Conservation (phyloP, 2,113 vertebrate species). For the Sylvietta virens region DNA sequence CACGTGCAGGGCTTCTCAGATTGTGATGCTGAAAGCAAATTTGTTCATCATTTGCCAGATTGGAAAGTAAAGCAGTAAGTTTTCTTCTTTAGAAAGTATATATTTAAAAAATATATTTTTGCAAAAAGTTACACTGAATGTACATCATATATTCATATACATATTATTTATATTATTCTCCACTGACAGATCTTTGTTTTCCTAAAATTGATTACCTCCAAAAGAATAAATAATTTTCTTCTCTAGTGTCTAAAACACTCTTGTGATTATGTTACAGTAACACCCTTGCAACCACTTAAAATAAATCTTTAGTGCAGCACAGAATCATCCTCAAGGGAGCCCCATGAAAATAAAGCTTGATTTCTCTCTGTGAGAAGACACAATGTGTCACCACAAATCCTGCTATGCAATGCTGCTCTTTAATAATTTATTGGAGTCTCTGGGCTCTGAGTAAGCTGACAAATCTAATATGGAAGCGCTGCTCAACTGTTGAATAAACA, state of each 20-base stretch:
- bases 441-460: background rate
- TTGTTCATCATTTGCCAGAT: background rate
- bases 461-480: background rate
- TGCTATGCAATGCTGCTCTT: background rate
- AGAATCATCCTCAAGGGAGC: background rate
- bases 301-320: background rate
- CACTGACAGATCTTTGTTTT: background rate
- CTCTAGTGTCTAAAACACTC: background rate
- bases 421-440: background rate
- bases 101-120: background rate
- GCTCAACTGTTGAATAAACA: background rate
- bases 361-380: background rate
- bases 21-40: background rate
- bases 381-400: background rate
- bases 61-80: background rate
- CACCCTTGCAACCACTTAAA: background rate
- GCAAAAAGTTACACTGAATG: background rate
- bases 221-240: background rate
- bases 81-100: background rate
- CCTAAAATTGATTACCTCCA: background rate
- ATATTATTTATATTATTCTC: background rate
- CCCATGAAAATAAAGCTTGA: background rate
- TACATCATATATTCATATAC: background rate
- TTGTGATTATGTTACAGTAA: background rate
- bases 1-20: accelerated